Evolutionary conservation across 2,113 vertebrate genomes (phyloP).

Genomic region (Oophaga pumilio): DNA sequence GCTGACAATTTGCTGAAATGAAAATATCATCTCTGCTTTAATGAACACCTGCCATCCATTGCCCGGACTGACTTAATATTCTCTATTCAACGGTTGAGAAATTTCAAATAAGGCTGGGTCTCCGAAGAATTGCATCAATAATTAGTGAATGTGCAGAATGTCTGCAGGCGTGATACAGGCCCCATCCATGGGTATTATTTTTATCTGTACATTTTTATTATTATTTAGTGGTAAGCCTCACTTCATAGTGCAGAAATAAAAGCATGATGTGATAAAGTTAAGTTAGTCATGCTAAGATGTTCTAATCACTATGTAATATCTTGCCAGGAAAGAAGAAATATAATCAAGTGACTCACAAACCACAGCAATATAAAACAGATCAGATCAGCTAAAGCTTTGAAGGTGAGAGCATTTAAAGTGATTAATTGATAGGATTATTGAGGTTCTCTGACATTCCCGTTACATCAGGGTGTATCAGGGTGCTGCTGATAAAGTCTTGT

Average conservation of each 20-base stretch:
- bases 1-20: constrained; percentile 57
- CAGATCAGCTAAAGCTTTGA: constrained; percentile 23
- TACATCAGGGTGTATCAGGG: background rate
- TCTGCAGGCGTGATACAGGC: constrained; percentile 60
- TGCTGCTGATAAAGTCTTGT: constrained; percentile 45
- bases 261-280: constrained; percentile 64
- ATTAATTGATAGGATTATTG: constrained; percentile 48
- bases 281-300: constrained; percentile 59
- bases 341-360: constrained; percentile 41
- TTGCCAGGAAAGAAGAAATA: constrained; percentile 60
- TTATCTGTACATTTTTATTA: background rate
- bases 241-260: constrained; percentile 46
- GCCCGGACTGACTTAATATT: constrained; percentile 57
- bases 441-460: constrained; percentile 15
- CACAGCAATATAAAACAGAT: constrained; percentile 10
- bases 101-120: constrained; percentile 58
- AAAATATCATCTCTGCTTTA: constrained; percentile 59
- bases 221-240: constrained; percentile 41
- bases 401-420: constrained; percentile 38
- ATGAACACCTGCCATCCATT: constrained; percentile 60
- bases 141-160: constrained; percentile 61
- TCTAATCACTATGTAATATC: constrained; percentile 62
- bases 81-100: constrained; percentile 52
- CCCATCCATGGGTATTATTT: constrained; percentile 51
- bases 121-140: constrained; percentile 61